phyloP scores from a whole-genome alignment of 2,113 vertebrate genomes.

The Callipepla squamata region DNA sequence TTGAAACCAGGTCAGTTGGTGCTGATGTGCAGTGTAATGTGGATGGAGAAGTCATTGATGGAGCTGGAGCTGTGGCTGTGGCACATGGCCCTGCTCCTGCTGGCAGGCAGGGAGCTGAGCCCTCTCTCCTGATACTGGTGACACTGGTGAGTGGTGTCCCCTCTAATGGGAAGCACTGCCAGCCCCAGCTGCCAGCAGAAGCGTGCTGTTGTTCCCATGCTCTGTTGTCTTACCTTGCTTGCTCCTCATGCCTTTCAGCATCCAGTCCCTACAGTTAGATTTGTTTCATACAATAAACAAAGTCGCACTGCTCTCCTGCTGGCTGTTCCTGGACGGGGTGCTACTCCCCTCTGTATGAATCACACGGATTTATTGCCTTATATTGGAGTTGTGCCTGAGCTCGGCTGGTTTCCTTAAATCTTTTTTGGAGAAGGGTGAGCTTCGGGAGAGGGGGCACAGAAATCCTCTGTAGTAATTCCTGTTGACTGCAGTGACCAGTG shows the following conservation, averaged over 20 bases:
- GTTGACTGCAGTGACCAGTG: slow-evolving; percentile 63
- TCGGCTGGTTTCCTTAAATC: slow-evolving; percentile 43
- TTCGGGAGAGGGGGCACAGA: slow-evolving; percentile 22
- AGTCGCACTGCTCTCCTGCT: not conserved
- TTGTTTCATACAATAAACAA: not conserved
- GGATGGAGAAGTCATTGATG: not conserved
- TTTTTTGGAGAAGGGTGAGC: slow-evolving; percentile 2
- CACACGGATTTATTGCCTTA: not conserved
- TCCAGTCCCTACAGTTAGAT: not conserved
- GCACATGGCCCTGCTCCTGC: not conserved
- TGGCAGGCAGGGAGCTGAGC: not conserved
- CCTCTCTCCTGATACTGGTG: no score
- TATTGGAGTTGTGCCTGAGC: slow-evolving; percentile 29
- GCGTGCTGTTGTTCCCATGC: fast-evolving
- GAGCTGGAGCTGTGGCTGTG: no score
- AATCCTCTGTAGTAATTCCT: slow-evolving; percentile 56
- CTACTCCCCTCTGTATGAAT: not conserved
- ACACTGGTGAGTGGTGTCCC: not conserved
- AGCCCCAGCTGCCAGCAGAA: not conserved
- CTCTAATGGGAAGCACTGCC: not conserved
- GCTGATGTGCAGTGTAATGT: not conserved
- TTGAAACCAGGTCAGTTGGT: slow-evolving; percentile 64
- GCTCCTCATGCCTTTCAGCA: fast-evolving
- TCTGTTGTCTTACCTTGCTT: fast-evolving
- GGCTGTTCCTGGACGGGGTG: not conserved